Evolutionary conservation across 2,888 invertebrate genomes (phyloP), one percentile per base, ranked within the genome.

Genomic region (Protophormia terraenovae): DNA sequence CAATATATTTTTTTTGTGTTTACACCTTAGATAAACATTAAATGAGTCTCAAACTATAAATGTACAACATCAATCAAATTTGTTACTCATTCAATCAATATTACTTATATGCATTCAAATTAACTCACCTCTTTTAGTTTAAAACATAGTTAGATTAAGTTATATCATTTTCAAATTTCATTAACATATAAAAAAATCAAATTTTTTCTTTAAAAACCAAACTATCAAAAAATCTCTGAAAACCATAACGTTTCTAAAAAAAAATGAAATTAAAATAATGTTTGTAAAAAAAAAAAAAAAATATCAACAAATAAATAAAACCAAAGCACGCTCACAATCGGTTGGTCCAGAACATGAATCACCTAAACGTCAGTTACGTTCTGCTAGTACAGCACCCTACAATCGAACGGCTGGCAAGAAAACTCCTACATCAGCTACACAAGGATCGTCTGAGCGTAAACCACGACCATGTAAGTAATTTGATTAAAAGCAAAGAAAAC

Each of bases 281-380:
- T 50, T 29, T 19, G 50, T 16, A 38, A 32, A 66, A 69, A 35
- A 66, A 72, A 72, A 53, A 41, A 47, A 66, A 47, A 24, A 62
- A 76, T 64, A 73, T 71, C n/a, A 45, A 16, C 16, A 66, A 47
- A 73, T 47, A 14, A 6, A 32, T 10, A 27, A 71, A 62, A 67
- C 12, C 16, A 53, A 86, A 93, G 95, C 94, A 91, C 95, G 96
- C 89, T 95, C 95, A 80, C 95, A 95, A 92, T 96, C 96, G 83
- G 95, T 95, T 88, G 96, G 96, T 87, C 95, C 96, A 60, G 93
- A 93, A 72, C 95, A 95, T 90, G 96, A 95, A 93, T 97, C 97
- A 69, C 97, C 97, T 29, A 96, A 96, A 90, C 95, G 96, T 87
- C 96, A 96, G 89, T 95, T 96, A 64, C 93, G 94, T 87, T 92